A percentile compares a stretch with the other conserved stretches of the same genome.
These are phyloP conservation scores for Graphium colonna DNA, from an alignment of 2,888 invertebrate species.

Conservation along the genomic window DNA sequence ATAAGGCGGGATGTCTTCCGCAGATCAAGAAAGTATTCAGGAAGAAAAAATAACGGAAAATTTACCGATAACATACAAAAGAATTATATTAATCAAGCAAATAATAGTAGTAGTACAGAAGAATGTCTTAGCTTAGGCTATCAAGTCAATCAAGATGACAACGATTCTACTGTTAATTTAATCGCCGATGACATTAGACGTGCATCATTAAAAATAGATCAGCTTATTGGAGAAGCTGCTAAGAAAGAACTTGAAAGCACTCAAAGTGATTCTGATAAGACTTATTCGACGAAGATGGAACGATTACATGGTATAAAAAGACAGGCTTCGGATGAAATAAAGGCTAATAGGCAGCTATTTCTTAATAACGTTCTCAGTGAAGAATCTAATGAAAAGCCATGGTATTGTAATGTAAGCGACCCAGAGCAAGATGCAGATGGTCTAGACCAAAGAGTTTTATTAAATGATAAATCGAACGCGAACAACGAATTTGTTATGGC, in stretches of 20 bases:
- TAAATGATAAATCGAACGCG: slow-evolving; percentile 59
- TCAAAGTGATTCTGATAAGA: slow-evolving; percentile 65
- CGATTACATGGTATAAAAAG: slow-evolving; percentile 79
- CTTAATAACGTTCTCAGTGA: slow-evolving; percentile 67
- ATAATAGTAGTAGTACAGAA: slow-evolving; percentile 70
- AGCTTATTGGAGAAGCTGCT: slow-evolving; percentile 67
- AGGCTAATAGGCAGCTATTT: slow-evolving; percentile 68
- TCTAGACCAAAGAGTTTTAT: slow-evolving; percentile 53
- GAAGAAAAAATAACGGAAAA: slow-evolving; percentile 65
- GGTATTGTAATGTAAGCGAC: slow-evolving; percentile 76
- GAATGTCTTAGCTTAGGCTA: slow-evolving; percentile 73
- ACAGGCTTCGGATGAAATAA: slow-evolving; percentile 69
- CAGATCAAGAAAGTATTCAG: slow-evolving; percentile 73
- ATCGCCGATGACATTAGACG: slow-evolving; percentile 78
- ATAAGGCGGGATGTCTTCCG: slow-evolving; percentile 72
- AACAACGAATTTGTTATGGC: slow-evolving; percentile 57
- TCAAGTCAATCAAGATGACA: slow-evolving; percentile 77
- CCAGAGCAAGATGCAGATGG: slow-evolving; percentile 70
- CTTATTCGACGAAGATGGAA: slow-evolving; percentile 79
- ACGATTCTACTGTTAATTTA: slow-evolving; percentile 76
- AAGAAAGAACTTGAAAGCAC: slow-evolving; percentile 52
- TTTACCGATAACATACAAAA: slow-evolving; percentile 57
- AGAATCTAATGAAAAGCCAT: slow-evolving; percentile 67
- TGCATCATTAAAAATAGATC: slow-evolving; percentile 80
- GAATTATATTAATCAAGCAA: slow-evolving; percentile 53